Evolutionary conservation across 2,888 invertebrate genomes (phyloP).

Genomic region (Aelia acuminata): DNA sequence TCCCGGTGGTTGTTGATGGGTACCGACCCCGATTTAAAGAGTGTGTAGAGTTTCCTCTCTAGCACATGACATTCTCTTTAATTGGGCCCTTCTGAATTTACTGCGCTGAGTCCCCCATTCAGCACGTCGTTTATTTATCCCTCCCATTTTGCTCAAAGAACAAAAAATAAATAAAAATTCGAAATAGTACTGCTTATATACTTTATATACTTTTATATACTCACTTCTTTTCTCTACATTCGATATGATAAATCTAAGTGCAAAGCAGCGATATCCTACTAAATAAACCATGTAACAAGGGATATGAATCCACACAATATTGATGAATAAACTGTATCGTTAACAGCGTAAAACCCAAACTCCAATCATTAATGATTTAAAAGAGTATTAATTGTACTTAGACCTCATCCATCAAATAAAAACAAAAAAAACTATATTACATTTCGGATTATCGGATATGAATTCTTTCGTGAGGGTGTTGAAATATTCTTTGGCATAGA

Average conservation of each 20-base stretch:
- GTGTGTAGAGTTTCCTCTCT: slow-evolving; percentile 17
- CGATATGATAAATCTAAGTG: background rate
- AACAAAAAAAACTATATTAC: too few relatives aligned
- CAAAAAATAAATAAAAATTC: background rate
- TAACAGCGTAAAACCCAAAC: too few relatives aligned
- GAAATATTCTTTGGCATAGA: too few relatives aligned
- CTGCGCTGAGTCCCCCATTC: background rate
- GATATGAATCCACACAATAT: too few relatives aligned
- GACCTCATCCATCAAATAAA: too few relatives aligned
- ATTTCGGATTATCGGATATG: too few relatives aligned
- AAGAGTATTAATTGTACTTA: too few relatives aligned
- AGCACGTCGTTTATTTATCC: background rate
- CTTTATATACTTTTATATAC: background rate
- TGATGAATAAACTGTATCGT: too few relatives aligned
- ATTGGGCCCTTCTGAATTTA: background rate
- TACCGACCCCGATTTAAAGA: slow-evolving; percentile 3
- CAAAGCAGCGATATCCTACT: background rate
- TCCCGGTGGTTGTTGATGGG: slow-evolving; percentile 36
- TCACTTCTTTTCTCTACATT: background rate
- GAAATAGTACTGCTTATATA: background rate
- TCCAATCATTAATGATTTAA: too few relatives aligned
- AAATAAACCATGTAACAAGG: background rate
- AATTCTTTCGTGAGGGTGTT: too few relatives aligned
- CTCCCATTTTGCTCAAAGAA: background rate
- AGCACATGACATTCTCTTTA: background rate